Evolutionary conservation across 2,888 invertebrate species (phyloP), one percentile per base, ranked within the genome.

Genomic region (Glaucopsyche alexis): DNA sequence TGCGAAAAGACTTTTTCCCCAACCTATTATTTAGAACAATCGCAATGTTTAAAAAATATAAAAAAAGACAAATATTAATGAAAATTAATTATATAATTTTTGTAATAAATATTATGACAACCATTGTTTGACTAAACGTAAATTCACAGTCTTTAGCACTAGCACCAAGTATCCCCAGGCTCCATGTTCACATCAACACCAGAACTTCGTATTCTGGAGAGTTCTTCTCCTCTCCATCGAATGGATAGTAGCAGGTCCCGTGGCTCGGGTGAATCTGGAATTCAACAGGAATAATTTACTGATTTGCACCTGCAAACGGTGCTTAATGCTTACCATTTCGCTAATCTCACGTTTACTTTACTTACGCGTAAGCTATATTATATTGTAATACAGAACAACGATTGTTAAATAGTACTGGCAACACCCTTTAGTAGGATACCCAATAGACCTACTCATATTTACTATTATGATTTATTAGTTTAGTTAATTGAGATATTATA

Each of bases 201-300:
- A 97, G 93, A 71, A 95, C 94, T 85, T 97, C 96, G 86, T 96
- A 96, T 77, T 95, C 94, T 1, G 89, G 83, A 75, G 95, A 94
- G 73, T 89, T 92, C 77, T 94, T 87, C 83, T 96, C 96, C 82
- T 94, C 94, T 0, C 96, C 95, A 74, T 93, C 95, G 83, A 94
- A 95, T 8, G 95, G 95, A 77, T 95, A 94, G 85, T 95, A 95
- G 80, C 95, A 94, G 40, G 88, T 85, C 29, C 91, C 94, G 81
- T 95, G 95, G 76, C 94, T 94, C 0, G 94, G 93, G 79, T 95
- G 95, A 40, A 96, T 93, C 94, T 95, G 87, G 13, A 93, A 71
- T 69, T 5, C 66, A 49, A 0, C 73, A 29, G 60, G 45, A 66
- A 47, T 64, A 50, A 45, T 29, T 29, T 29, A 29, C 29, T 29